Conservation (phyloP, 2,888 invertebrate species). For the Coleophora deauratella region DNA sequence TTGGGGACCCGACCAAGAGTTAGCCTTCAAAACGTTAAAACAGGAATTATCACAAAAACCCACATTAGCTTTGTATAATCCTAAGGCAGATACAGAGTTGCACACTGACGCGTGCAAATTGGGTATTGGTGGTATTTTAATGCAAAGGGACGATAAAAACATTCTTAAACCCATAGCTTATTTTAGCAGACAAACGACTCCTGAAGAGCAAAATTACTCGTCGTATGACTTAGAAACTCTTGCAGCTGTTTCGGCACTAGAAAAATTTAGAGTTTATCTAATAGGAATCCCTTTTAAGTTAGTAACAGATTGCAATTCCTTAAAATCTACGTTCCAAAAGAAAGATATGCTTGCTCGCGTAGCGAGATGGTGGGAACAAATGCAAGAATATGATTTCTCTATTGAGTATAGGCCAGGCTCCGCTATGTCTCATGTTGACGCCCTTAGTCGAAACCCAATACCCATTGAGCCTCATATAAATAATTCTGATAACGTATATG, state of each 20-base stretch:
- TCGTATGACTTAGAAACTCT: too few relatives aligned
- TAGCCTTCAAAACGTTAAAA: conserved; percentile 6
- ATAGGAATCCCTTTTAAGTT: conserved; percentile 21
- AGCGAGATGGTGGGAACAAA: conserved; percentile 19
- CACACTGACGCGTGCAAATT: conserved; percentile 23
- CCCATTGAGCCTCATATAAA: conserved; percentile 8
- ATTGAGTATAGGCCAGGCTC: conserved; percentile 10
- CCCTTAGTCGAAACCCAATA: background rate
- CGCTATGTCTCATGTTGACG: background rate
- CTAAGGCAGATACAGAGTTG: conserved; percentile 7
- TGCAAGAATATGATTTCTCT: conserved; percentile 15
- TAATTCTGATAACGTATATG: conserved; percentile 7
- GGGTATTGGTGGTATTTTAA: conserved; percentile 25
- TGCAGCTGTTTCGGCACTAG: conserved; percentile 26
- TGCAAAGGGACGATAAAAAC: conserved; percentile 16
- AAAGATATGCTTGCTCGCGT: conserved; percentile 15
- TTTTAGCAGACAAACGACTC: conserved; percentile 25
- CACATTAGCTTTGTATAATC: conserved; percentile 8
- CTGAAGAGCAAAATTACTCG: too few relatives aligned
- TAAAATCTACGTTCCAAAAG: conserved; percentile 24
- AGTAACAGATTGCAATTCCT: conserved; percentile 30
- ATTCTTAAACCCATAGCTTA: conserved; percentile 22
- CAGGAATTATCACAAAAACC: conserved; percentile 2
- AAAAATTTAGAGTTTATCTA: conserved; percentile 29
- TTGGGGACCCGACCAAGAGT: conserved; percentile 8